Conservation (phyloP, 2,797 vertebrate species). For the Lerista edwardsae region DNA sequence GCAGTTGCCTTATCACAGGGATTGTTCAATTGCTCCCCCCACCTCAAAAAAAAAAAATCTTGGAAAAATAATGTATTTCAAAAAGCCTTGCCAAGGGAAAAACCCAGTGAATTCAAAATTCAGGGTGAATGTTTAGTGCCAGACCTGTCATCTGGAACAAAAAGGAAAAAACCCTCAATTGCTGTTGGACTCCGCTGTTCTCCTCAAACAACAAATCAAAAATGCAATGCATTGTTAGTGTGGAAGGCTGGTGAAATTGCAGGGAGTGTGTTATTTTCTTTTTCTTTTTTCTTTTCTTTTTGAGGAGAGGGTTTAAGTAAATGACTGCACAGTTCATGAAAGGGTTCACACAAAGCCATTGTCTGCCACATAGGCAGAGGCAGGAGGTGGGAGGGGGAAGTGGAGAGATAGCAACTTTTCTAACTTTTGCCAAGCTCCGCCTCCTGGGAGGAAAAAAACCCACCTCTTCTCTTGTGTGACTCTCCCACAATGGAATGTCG, state of each 20-base stretch:
- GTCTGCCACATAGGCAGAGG: conserved; percentile 92
- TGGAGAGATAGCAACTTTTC: conserved; percentile 73
- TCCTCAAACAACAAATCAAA: background rate
- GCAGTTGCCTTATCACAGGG: background rate
- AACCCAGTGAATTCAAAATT: conserved; percentile 11
- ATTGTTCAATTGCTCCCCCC: conserved; percentile 37
- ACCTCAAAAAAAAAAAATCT: too few relatives aligned
- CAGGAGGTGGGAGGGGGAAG: conserved; percentile 54
- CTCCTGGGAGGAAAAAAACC: conserved; percentile 51
- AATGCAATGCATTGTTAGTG: background rate
- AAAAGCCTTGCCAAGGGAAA: conserved; percentile 1
- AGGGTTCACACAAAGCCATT: conserved; percentile 72
- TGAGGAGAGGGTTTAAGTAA: conserved; percentile 23
- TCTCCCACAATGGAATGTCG: conserved; percentile 86
- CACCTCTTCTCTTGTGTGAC: conserved; percentile 78
- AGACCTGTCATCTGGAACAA: background rate
- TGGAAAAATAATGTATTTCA: conserved; percentile 22
- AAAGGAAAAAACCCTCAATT: background rate
- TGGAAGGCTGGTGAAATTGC: background rate
- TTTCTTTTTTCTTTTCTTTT: conserved; percentile 1
- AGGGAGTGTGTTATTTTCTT: background rate
- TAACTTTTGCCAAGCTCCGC: conserved; percentile 76
- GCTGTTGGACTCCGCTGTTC: background rate
- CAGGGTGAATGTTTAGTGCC: background rate
- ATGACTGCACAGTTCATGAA: conserved; percentile 12